Conservation (phyloP, 2,888 invertebrate species). For the Drosophila crucigera region DNA sequence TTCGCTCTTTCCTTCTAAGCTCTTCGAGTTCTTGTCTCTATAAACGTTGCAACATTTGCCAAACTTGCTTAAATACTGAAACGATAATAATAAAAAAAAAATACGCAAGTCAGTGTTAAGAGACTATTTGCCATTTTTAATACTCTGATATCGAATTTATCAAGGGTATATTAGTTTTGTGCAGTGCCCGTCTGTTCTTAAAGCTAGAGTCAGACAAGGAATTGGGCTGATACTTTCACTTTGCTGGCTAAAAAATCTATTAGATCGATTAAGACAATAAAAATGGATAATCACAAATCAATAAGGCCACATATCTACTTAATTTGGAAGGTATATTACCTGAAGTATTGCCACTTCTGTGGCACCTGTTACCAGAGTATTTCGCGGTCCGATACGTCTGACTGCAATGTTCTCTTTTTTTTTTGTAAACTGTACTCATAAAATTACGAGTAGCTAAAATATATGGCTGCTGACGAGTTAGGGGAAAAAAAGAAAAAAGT, state of each 20-base stretch:
- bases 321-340: neutral
- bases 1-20: constrained; percentile 9
- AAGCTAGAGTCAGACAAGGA: neutral
- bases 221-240: neutral
- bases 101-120: constrained; percentile 4
- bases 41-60: constrained; percentile 27
- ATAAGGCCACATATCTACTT: neutral
- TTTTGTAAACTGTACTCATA: neutral
- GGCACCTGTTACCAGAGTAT: neutral
- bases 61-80: constrained; percentile 50
- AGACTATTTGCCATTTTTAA: constrained; percentile 2
- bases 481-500: neutral
- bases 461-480: neutral
- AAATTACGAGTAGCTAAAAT: constrained; percentile 10
- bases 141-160: neutral
- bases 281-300: neutral
- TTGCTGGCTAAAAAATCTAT: neutral
- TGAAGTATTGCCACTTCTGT: no score
- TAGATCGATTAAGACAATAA: neutral
- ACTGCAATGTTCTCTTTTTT: neutral
- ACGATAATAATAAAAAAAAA: constrained; percentile 26
- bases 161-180: neutral
- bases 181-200: neutral
- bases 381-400: neutral
- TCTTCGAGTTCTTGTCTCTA: constrained; percentile 8